Conservation (phyloP, 2,888 invertebrate species). For the Cephus nigrinus region DNA sequence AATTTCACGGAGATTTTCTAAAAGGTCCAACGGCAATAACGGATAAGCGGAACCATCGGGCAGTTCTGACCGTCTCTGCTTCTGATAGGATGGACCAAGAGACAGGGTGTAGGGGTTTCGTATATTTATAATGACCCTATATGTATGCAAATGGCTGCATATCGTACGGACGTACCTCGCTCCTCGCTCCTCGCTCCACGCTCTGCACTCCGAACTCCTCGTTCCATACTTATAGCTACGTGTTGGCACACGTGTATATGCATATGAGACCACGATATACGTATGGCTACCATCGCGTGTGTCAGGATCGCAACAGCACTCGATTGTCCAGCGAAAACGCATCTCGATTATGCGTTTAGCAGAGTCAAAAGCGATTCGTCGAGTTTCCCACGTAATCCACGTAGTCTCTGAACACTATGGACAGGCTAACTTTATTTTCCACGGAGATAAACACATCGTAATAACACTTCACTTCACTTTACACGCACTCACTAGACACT, state of each 20-base stretch:
- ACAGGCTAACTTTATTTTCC: too few relatives aligned
- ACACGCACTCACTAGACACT: too few relatives aligned
- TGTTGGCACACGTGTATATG: not conserved
- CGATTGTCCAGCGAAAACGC: conserved; percentile 34
- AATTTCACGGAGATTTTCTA: conserved; percentile 28
- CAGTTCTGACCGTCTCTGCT: conserved; percentile 50
- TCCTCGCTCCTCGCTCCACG: conserved; percentile 31
- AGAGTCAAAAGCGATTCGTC: conserved; percentile 20
- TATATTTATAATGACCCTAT: conserved; percentile 66
- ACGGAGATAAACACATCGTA: too few relatives aligned
- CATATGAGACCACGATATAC: conserved; percentile 4
- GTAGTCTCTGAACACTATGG: too few relatives aligned
- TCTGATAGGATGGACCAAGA: conserved; percentile 56
- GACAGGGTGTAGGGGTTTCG: conserved; percentile 47
- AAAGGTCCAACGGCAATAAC: conserved; percentile 48
- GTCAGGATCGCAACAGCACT: conserved; percentile 9
- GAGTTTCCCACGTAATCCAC: conserved; percentile 14
- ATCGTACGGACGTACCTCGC: conserved; percentile 62
- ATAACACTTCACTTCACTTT: too few relatives aligned
- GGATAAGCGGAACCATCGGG: conserved; percentile 62
- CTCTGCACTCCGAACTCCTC: too few relatives aligned
- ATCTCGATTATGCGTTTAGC: conserved; percentile 50
- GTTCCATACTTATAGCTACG: conserved; percentile 24
- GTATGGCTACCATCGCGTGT: not conserved
- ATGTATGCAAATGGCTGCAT: conserved; percentile 67